Evolutionary conservation across 2,888 invertebrate genomes (phyloP), one percentile per base, ranked within the genome.

Genomic region (Keiferia lycopersicella): DNA sequence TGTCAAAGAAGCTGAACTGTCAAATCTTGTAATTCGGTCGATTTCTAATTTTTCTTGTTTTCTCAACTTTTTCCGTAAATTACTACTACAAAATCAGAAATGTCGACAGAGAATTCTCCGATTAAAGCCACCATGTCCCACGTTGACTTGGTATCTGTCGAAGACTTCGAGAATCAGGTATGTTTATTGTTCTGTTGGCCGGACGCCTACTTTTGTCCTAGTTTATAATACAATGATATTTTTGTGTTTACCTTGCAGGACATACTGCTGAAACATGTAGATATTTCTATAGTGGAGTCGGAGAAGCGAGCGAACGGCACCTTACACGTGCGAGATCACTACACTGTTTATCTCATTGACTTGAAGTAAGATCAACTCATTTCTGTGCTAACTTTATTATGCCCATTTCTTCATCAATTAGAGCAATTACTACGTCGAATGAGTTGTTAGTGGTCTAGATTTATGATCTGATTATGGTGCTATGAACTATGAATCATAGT

Each of bases 321-420:
- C 11, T 84, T 96, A 60, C 95, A 96, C 83, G 92, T 96, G 63
- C 90, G 95, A 75, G 96, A 96, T 80, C 95, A 94, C 87, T 95
- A 95, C 80, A 96, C 95, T 0, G 96, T 96, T 48, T 96, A 96
- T 87, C 92, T 96, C 80, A 94, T 96, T 77, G 95, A 96, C 92
- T 93, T 95, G 67, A 96, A 95, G 96, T 96, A 90, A 92, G 94
- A 78, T 64, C 70, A 71, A 72, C 76, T 71, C 72, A 76, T 80
- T 82, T 80, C 83, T 82, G 78, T 74, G 69, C 63, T 74, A 67
- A 65, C 64, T 71, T 77, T 80, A 83, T 80, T 75, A n/a, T 66
- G 65, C 65, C 64, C 72, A 66, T 66, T 73, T 75, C 65, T 70
- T 64, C 68, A 64, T 62, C 72, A 80, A 76, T 78, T 80, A 72